phyloP scores from a whole-genome alignment of 35 echinoderm and acorn worm genomes.

The Chiridota heheva region DNA sequence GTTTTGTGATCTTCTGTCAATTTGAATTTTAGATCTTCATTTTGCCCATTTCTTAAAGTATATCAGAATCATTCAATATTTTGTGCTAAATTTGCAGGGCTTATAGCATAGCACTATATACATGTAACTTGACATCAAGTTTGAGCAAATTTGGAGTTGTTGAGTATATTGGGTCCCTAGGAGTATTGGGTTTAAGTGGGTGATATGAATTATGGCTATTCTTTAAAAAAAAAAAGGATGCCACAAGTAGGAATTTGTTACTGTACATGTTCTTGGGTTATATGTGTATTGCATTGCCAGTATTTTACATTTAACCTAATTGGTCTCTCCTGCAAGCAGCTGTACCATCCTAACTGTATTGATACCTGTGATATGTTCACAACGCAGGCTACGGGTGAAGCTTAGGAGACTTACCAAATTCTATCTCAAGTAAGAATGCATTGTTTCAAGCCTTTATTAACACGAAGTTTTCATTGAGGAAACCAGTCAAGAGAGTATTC shows the following conservation, averaged over 20 bases:
- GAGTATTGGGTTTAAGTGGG: no score
- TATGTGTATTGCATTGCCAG: not conserved
- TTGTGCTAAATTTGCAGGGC: no score
- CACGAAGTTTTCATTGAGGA: no score
- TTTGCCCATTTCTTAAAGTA: no score
- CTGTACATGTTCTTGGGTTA: not conserved
- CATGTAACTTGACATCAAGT: no score
- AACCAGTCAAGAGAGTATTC: no score
- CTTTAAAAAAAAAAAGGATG: not conserved
- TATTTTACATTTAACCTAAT: not conserved
- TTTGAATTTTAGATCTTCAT: no score
- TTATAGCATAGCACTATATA: no score
- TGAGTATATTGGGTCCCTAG: no score
- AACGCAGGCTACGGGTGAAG: slow-evolving; percentile 36
- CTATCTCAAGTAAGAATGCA: slow-evolving; percentile 68
- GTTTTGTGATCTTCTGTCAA: no score
- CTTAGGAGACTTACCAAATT: slow-evolving; percentile 56
- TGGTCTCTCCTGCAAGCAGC: slow-evolving; percentile 41
- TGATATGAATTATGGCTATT: not conserved
- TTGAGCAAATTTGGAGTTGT: not conserved
- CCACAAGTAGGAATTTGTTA: no score
- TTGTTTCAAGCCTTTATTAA: slow-evolving; percentile 10
- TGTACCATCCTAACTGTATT: slow-evolving; percentile 80
- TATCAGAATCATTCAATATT: no score
- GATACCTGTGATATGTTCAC: slow-evolving; percentile 91